A percentile compares a stretch with the other conserved stretches of the same genome.
Conservation (phyloP, 2,797 vertebrate genomes). For the Euphonia xanthogaster region DNA sequence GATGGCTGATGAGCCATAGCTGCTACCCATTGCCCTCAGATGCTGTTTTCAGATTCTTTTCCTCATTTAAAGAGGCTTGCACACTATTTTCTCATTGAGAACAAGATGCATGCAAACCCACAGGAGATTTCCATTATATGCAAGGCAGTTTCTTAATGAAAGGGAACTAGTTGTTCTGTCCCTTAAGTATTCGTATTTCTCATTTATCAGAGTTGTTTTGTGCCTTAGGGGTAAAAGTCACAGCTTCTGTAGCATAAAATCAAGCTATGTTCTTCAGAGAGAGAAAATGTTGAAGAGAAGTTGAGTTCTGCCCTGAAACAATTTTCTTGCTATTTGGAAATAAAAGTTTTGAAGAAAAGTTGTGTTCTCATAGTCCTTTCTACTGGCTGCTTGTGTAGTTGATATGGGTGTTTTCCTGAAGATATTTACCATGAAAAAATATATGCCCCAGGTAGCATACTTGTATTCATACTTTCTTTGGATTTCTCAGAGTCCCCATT, state of each 20-base stretch:
- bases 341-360: neutral
- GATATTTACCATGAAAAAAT: neutral
- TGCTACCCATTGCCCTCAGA: neutral
- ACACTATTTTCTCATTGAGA: constrained; percentile 34
- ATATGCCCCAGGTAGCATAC: neutral
- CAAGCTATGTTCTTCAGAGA: neutral
- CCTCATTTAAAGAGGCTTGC: constrained; percentile 16
- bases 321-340: neutral
- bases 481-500: neutral
- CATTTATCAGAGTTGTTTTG: constrained; percentile 27
- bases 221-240: constrained; percentile 16
- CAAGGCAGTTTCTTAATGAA: constrained; percentile 57
- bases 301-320: neutral
- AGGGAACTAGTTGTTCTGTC: constrained; percentile 29
- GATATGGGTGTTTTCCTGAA: neutral
- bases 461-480: neutral
- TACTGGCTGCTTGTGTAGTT: neutral
- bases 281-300: neutral
- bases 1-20: neutral
- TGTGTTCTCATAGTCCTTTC: neutral
- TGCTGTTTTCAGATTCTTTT: neutral
- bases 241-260: constrained; percentile 32
- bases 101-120: constrained; percentile 25
- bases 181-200: constrained; percentile 27
- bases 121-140: constrained; percentile 17